Conservation (phyloP, 2,797 vertebrate genomes). For the Paratrypauchen microcephalus region DNA sequence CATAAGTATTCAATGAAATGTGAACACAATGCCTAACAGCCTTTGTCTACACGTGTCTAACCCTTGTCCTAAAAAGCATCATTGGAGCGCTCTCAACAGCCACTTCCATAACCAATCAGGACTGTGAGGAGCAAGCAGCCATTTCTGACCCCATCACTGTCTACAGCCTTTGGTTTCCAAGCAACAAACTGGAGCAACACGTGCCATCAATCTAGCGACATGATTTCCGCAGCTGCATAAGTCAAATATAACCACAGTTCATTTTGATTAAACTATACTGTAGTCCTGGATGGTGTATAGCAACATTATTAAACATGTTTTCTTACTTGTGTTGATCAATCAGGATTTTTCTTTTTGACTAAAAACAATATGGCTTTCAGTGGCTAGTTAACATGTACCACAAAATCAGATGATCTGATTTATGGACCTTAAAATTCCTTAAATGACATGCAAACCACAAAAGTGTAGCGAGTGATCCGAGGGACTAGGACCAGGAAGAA, state of each 20-base stretch:
- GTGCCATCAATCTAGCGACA: background rate
- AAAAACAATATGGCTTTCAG: background rate
- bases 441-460: too few species aligned
- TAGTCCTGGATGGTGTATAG: too few species aligned
- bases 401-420: too few species aligned
- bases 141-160: slow-evolving; percentile 5
- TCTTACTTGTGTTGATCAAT: too few species aligned
- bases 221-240: background rate
- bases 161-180: slow-evolving; percentile 9
- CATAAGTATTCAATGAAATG: background rate
- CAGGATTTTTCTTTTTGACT: too few species aligned
- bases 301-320: too few species aligned
- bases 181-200: slow-evolving; percentile 3
- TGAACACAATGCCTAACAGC: too few species aligned
- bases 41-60: background rate
- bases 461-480: too few species aligned
- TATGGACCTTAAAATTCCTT: background rate
- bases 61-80: background rate
- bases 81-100: background rate
- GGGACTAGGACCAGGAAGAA: too few species aligned
- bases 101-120: slow-evolving; percentile 2
- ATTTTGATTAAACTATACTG: background rate
- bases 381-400: too few species aligned
- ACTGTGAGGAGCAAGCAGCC: background rate
- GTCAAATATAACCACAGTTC: background rate